Conservation (phyloP, 2,888 invertebrate species). For the Dryadula phaetusa region DNA sequence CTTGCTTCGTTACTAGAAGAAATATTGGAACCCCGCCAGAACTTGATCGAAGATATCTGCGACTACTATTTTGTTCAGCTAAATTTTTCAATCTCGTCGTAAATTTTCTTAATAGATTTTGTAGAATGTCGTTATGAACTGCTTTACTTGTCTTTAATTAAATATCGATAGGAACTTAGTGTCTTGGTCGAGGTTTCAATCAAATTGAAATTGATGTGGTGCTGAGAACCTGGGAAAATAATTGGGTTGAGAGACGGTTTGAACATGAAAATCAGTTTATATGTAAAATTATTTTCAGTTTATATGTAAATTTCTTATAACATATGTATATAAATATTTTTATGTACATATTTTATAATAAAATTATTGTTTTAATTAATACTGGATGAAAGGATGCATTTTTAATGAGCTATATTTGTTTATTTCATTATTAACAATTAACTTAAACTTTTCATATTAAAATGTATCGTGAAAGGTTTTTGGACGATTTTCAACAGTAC, state of each 20-base stretch:
- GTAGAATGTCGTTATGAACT: constrained; percentile 26
- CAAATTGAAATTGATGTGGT: not conserved
- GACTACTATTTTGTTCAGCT: constrained; percentile 34
- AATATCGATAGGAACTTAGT: constrained; percentile 21
- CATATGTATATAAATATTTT: no score
- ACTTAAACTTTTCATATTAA: no score
- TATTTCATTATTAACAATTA: no score
- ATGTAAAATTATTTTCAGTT: not conserved
- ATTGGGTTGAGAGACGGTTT: not conserved
- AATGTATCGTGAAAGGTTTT: no score
- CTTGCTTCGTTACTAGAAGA: constrained; percentile 28
- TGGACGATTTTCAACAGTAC: no score
- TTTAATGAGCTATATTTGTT: no score
- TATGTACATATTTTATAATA: no score
- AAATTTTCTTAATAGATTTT: constrained; percentile 30
- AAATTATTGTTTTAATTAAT: no score
- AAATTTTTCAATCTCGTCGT: constrained; percentile 30
- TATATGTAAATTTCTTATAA: no score
- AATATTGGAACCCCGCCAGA: constrained; percentile 33
- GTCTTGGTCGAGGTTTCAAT: not conserved
- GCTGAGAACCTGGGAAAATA: not conserved
- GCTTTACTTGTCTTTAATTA: constrained; percentile 17
- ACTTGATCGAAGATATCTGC: constrained; percentile 27
- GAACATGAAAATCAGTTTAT: not conserved
- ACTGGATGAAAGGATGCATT: no score